Evolutionary conservation across 2,113 vertebrate species (phyloP), one percentile per base, ranked within the genome.

Genomic region (Furnarius figulus): DNA sequence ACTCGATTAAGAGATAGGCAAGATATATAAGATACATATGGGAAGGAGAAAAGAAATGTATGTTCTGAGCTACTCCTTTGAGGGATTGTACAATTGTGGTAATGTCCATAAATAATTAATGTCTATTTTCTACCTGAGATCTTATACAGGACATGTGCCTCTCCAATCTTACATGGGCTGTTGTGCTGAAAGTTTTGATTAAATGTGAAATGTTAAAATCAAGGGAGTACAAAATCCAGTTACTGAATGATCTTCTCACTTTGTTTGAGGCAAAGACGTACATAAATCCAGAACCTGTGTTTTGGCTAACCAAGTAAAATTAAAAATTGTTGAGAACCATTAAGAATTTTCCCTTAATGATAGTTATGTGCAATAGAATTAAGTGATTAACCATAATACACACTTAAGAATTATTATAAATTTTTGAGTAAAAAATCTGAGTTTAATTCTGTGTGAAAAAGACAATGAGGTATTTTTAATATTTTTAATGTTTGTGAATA

Each of bases 401-500:
- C 8, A 39, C 6, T 58, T 81, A 39, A 37, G 35, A 47, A 67
- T 75, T 2, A 35, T 65, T 68, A 37, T 23, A 68, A 80, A 55
- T 8, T 0, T n/a, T 84, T 9, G 6, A 13, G 3, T 46, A 37
- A 71, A 61, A 42, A 12, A 49, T 74, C 50, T 27, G 37, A 81
- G 9, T 70, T 73, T 31, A 39, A 70, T 49, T 91, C 28, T 77
- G 3, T 58, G 21, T 55, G 42, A 89, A 40, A 59, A 74, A 39
- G 23, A 62, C 24, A 85, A 30, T 25, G 31, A 77, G 8, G 9
- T 50, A 63, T 75, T 85, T 56, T 2, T 4, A 77, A 55, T 71
- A 56, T 82, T 87, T 92, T 89, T 44, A 56, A 89, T 91, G 47
- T 72, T 59, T 77, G 39, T 56, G 21, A 82, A 68, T 63, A 84